phyloP scores from a whole-genome alignment of 2,113 vertebrate species.

The Takifugu flavidus region DNA sequence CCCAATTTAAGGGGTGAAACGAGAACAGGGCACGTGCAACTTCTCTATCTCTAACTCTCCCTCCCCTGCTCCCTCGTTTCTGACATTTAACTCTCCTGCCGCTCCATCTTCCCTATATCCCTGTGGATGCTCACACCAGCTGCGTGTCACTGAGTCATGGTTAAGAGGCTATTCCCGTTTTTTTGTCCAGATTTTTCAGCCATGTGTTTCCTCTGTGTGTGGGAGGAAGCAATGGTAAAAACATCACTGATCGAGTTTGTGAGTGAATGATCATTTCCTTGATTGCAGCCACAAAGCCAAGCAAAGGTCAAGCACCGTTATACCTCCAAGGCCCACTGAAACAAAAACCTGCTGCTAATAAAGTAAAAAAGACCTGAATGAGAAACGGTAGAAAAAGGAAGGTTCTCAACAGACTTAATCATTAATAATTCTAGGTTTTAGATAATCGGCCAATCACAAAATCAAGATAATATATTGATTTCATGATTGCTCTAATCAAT shows the following conservation, averaged over 20 bases:
- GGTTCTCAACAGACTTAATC: too few species aligned
- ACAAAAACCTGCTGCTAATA: neutral
- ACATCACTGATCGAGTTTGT: conserved; percentile 53
- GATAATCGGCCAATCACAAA: too few species aligned
- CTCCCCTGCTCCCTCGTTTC: conserved; percentile 34
- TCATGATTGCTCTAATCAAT: too few species aligned
- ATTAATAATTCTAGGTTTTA: too few species aligned
- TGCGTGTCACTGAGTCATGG: conserved; percentile 7
- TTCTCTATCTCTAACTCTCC: conserved; percentile 62
- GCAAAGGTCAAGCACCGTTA: conserved; percentile 18
- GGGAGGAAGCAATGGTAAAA: conserved; percentile 44
- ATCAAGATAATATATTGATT: too few species aligned
- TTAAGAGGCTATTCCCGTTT: conserved; percentile 15
- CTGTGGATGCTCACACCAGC: conserved; percentile 7
- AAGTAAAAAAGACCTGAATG: neutral
- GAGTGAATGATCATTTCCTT: conserved; percentile 55
- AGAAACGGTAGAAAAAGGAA: too few species aligned
- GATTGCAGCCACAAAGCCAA: conserved; percentile 46
- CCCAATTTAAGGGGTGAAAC: conserved; percentile 79
- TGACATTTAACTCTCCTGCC: conserved; percentile 42
- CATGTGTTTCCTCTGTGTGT: conserved; percentile 41
- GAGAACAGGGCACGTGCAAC: conserved; percentile 72
- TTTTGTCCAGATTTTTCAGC: conserved; percentile 18
- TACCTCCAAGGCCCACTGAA: conserved; percentile 15
- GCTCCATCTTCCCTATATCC: conserved; percentile 1